phyloP scores from a whole-genome alignment of 92 coral and sea anemone genomes.

The Phenganax marumi region DNA sequence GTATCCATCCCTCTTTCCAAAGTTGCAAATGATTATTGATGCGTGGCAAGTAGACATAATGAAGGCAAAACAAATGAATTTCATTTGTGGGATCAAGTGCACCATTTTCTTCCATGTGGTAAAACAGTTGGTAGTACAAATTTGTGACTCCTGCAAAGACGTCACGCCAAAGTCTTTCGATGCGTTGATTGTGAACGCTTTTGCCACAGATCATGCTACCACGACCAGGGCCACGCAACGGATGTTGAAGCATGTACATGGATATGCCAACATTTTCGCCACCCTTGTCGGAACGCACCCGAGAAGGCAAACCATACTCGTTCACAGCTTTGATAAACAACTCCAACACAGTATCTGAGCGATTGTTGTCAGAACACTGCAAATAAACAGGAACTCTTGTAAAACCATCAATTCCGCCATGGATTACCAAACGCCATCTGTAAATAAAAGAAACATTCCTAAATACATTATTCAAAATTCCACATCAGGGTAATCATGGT shows the following conservation, averaged over 20 bases:
- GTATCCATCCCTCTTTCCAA: conserved; percentile 60
- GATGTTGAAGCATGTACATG: conserved; percentile 56
- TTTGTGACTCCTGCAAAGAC: conserved; percentile 55
- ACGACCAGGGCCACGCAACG: conserved; percentile 60
- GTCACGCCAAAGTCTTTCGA: conserved; percentile 65
- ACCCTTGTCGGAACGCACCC: conserved; percentile 63
- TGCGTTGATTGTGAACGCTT: conserved; percentile 61
- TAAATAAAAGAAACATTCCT: no score
- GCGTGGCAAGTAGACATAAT: conserved; percentile 53
- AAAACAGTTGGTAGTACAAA: conserved; percentile 58
- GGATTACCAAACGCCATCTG: conserved; percentile 55
- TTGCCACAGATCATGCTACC: conserved; percentile 65
- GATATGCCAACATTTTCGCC: conserved; percentile 61
- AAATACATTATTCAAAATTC: no score
- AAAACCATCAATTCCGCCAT: conserved; percentile 57
- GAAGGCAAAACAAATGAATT: conserved; percentile 52
- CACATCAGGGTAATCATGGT: conserved; percentile 5
- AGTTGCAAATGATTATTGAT: conserved; percentile 58
- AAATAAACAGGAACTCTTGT: conserved; percentile 53
- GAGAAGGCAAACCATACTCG: conserved; percentile 57
- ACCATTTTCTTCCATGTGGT: conserved; percentile 56
- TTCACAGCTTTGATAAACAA: conserved; percentile 40
- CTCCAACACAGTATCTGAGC: conserved; percentile 45
- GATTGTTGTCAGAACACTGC: conserved; percentile 33
- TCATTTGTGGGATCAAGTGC: conserved; percentile 52